A percentile compares a stretch with the other conserved stretches of the same genome.
phyloP scores from a whole-genome alignment of 2,888 invertebrate genomes.

The Mesorhabditis belari region DNA sequence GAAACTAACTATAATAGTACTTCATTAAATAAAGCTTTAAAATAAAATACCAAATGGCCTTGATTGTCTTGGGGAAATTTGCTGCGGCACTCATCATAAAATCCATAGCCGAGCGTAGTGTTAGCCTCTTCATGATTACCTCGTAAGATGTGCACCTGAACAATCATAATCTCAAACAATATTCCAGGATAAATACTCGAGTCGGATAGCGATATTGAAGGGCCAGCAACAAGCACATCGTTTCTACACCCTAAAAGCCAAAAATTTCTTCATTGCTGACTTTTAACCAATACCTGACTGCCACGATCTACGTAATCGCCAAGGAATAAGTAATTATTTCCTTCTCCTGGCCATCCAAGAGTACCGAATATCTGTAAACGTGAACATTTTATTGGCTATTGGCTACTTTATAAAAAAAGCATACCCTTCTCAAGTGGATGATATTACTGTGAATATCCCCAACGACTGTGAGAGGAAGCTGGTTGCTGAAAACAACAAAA shows the following conservation, averaged over 20 bases:
- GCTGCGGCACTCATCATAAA: conserved; percentile 3
- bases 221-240: conserved; percentile 1
- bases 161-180: background rate
- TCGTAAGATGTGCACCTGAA: background rate
- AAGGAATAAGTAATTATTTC: background rate
- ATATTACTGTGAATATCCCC: background rate
- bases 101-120: conserved; percentile 5
- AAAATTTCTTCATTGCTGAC: no score
- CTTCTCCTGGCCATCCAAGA: background rate
- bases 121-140: conserved; percentile 11
- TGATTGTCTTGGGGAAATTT: conserved; percentile 1
- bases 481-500: background rate
- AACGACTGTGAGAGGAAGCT: background rate
- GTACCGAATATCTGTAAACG: background rate
- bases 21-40: background rate
- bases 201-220: conserved; percentile 4
- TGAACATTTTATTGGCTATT: background rate
- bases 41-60: background rate
- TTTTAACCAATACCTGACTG: no score
- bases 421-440: background rate
- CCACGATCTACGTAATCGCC: background rate
- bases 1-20: background rate
- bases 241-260: conserved; percentile 5
- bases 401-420: no score
- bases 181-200: conserved; percentile 1